A percentile compares a stretch with the other conserved stretches of the same genome.
These are phyloP conservation scores for Cantharis lateralis DNA, from an alignment of 2,888 invertebrate genomes.

Conservation along the genomic window DNA sequence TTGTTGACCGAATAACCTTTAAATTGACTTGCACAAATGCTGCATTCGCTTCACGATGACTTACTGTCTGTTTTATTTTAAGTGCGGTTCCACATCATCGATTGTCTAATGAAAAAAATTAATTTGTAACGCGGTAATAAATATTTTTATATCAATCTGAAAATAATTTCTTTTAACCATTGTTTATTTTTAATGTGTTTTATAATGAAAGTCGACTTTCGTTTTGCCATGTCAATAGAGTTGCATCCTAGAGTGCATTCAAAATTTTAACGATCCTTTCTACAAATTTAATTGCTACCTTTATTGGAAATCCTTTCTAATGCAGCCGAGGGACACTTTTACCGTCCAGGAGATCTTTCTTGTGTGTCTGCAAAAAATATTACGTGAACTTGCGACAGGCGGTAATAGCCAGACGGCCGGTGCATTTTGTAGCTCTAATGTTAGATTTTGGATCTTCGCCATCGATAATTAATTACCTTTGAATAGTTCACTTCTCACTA, in stretches of 20 bases:
- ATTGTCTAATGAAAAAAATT: too few species aligned
- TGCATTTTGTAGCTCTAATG: conserved; percentile 24
- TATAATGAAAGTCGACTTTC: not conserved
- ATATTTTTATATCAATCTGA: not conserved
- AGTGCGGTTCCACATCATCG: not conserved
- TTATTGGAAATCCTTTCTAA: conserved; percentile 16
- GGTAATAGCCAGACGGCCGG: conserved; percentile 10
- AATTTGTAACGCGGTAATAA: not conserved
- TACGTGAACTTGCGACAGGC: not conserved
- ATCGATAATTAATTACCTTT: conserved; percentile 24
- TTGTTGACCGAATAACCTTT: not conserved
- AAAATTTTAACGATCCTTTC: conserved; percentile 15
- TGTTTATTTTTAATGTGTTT: not conserved
- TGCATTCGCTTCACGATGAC: not conserved
- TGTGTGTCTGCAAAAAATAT: not conserved
- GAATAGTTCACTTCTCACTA: conserved; percentile 20
- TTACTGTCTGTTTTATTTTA: not conserved
- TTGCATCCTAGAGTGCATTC: conserved; percentile 15
- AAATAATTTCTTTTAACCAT: not conserved
- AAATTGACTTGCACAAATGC: not conserved
- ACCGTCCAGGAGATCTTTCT: conserved; percentile 1
- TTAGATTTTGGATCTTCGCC: conserved; percentile 22
- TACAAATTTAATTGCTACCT: conserved; percentile 9
- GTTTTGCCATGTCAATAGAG: not conserved
- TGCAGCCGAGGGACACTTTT: conserved; percentile 6